Percentiles rank a stretch among this genome's conserved stretches.
phyloP scores from a whole-genome alignment of 2,113 vertebrate species.

The Triplophysa dalaica region DNA sequence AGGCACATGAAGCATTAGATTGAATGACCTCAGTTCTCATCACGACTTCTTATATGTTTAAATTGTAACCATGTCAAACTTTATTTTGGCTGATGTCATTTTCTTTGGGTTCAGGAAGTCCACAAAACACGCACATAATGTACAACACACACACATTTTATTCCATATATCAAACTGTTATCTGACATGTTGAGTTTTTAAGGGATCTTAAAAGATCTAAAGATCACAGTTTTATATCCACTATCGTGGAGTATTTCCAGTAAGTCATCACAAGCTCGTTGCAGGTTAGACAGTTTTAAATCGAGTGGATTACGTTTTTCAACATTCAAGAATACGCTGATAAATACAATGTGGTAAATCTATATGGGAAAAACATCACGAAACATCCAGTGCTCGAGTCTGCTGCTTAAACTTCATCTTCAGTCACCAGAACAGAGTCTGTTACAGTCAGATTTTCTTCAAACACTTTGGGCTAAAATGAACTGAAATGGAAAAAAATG shows the following conservation, averaged over 20 bases:
- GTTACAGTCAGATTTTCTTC: conserved; percentile 37
- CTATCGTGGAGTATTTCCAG: background rate
- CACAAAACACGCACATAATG: background rate
- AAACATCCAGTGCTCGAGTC: background rate
- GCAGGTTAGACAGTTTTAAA: conserved; percentile 1
- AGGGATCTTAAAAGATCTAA: conserved; percentile 14
- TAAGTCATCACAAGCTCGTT: background rate
- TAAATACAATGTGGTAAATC: conserved; percentile 25
- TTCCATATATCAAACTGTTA: conserved; percentile 37
- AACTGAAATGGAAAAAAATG: conserved; percentile 62
- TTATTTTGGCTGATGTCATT: no score
- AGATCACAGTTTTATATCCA: conserved; percentile 29
- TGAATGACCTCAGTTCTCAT: no score
- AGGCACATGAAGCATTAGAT: no score
- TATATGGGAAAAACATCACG: background rate
- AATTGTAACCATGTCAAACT: no score
- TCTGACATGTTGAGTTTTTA: conserved; percentile 16
- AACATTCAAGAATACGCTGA: background rate
- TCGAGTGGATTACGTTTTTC: background rate
- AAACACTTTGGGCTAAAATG: conserved; percentile 72
- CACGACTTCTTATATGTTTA: no score
- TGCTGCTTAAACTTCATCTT: background rate
- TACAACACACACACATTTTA: conserved; percentile 30
- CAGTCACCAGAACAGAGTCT: background rate
- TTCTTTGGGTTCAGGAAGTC: no score